Evolutionary conservation across 1,140 invertebrate species (phyloP).

Genomic region (Cryptotermes secundus): DNA sequence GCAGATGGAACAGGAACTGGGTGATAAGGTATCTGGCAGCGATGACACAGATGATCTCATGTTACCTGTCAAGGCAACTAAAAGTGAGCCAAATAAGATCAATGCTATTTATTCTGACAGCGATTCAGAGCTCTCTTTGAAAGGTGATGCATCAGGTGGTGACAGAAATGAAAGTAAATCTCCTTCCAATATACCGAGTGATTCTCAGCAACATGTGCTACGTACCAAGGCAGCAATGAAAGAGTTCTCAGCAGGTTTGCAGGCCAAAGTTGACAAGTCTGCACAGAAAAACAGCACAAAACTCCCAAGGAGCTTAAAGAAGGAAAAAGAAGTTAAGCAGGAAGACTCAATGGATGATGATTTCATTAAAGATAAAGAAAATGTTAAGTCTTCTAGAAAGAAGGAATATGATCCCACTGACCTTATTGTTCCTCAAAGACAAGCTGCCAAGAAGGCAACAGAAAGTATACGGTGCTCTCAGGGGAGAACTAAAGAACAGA

Average conservation of each 20-base stretch:
- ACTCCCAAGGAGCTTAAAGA: conserved; percentile 39
- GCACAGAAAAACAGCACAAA: conserved; percentile 48
- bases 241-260: conserved; percentile 60
- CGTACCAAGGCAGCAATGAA: conserved; percentile 82
- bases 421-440: conserved; percentile 85
- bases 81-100: conserved; percentile 44
- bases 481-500: conserved; percentile 35
- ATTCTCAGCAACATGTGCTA: conserved; percentile 53
- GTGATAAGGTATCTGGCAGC: conserved; percentile 43
- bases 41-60: conserved; percentile 74
- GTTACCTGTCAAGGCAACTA: conserved; percentile 57
- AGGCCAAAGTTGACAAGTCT: conserved; percentile 43
- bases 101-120: conserved; percentile 74
- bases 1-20: conserved; percentile 70
- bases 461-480: conserved; percentile 70
- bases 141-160: conserved; percentile 41
- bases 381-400: conserved; percentile 56
- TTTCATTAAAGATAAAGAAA: conserved; percentile 53
- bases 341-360: conserved; percentile 46
- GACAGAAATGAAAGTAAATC: conserved; percentile 54
- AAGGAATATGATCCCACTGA: conserved; percentile 70
- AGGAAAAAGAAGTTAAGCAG: conserved; percentile 50
- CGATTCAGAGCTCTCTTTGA: conserved; percentile 55
- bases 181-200: conserved; percentile 48
- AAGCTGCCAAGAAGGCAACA: conserved; percentile 87